A percentile compares a stretch with the other conserved stretches of the same genome.
These are phyloP conservation scores for Torymus aiolomorphi DNA, from an alignment of 2,888 invertebrate species.

Conservation along the genomic window DNA sequence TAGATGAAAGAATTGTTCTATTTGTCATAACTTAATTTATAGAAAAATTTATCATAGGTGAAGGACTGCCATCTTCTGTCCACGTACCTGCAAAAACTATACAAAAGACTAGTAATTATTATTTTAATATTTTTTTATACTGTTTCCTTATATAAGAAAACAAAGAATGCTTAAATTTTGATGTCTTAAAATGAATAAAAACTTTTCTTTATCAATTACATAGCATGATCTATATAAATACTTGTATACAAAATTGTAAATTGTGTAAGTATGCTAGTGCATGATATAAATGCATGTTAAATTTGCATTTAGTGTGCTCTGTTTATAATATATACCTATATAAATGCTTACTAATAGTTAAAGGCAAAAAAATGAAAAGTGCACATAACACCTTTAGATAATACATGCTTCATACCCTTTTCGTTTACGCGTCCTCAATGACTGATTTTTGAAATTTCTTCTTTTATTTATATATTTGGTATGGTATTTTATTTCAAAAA, in stretches of 20 bases:
- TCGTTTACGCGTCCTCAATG: too few relatives aligned
- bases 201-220: constrained; percentile 21
- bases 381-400: too few relatives aligned
- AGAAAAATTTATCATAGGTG: constrained; percentile 65
- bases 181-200: constrained; percentile 19
- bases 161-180: constrained; percentile 15
- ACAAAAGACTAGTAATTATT: constrained; percentile 73
- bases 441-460: too few relatives aligned
- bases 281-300: constrained; percentile 20
- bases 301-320: neutral
- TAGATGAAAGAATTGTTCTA: neutral
- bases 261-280: constrained; percentile 10
- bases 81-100: constrained; percentile 69
- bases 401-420: too few relatives aligned
- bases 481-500: too few relatives aligned
- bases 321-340: neutral
- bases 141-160: constrained; percentile 26
- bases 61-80: constrained; percentile 69
- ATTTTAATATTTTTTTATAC: constrained; percentile 61
- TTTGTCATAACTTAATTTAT: constrained; percentile 41
- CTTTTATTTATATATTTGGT: too few relatives aligned
- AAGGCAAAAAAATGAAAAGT: neutral
- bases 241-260: constrained; percentile 10
- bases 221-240: constrained; percentile 25
- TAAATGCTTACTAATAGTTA: neutral